Conservation (phyloP, 2,113 vertebrate species). For the Leptosomus discolor region DNA sequence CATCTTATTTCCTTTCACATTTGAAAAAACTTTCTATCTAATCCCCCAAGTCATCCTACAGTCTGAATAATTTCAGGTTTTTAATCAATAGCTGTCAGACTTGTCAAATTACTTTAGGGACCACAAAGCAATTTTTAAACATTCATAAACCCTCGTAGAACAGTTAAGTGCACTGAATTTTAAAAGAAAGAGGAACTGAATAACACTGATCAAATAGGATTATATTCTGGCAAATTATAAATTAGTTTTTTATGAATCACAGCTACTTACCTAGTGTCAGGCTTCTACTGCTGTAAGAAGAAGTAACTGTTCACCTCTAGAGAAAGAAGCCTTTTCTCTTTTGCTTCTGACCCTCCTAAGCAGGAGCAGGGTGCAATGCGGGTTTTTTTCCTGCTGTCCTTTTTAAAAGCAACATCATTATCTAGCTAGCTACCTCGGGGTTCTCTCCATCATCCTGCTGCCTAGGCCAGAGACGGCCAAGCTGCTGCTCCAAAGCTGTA, state of each 20-base stretch:
- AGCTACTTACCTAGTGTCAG: slow-evolving; percentile 25
- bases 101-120: slow-evolving; percentile 84
- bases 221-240: slow-evolving; percentile 62
- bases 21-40: slow-evolving; percentile 73
- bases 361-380: background rate
- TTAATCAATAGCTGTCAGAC: slow-evolving; percentile 85
- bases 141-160: slow-evolving; percentile 79
- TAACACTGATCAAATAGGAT: slow-evolving; percentile 65
- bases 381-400: background rate
- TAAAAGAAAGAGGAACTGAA: slow-evolving; percentile 65
- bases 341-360: background rate
- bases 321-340: background rate
- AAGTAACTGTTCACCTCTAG: background rate
- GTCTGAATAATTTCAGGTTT: slow-evolving; percentile 80
- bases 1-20: slow-evolving; percentile 65
- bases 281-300: background rate
- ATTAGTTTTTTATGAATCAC: slow-evolving; percentile 67
- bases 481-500: background rate
- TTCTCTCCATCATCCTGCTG: background rate
- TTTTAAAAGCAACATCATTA: background rate
- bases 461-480: background rate
- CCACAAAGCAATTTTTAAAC: slow-evolving; percentile 82
- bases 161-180: slow-evolving; percentile 72
- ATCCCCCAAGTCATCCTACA: slow-evolving; percentile 74
- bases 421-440: background rate